A percentile compares a stretch with the other conserved stretches of the same genome.
These are phyloP conservation scores for Micromys minutus DNA, from an alignment of 2,113 vertebrate genomes.

Conservation along the genomic window DNA sequence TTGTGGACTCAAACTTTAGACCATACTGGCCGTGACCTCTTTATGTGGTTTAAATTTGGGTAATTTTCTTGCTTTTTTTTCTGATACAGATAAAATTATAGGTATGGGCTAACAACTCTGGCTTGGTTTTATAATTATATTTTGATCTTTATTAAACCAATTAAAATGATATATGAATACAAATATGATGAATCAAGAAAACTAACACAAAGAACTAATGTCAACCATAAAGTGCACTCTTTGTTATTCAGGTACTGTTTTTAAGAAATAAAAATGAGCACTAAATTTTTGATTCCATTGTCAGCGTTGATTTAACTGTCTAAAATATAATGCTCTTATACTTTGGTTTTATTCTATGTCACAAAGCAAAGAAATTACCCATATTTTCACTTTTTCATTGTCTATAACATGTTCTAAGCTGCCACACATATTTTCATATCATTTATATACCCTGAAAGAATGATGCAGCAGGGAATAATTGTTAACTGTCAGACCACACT, in stretches of 20 bases:
- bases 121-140: constrained; percentile 38
- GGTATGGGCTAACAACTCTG: neutral
- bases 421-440: constrained; percentile 67
- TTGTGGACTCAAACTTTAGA: neutral
- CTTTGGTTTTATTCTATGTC: constrained; percentile 61
- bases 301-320: constrained; percentile 50
- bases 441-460: constrained; percentile 63
- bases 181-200: constrained; percentile 71
- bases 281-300: neutral
- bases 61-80: neutral
- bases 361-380: constrained; percentile 40
- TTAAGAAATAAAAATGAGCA: neutral
- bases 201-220: constrained; percentile 37
- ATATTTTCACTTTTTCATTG: constrained; percentile 36
- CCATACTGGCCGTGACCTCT: neutral
- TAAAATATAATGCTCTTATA: constrained; percentile 43
- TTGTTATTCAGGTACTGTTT: constrained; percentile 28
- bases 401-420: constrained; percentile 47
- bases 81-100: neutral
- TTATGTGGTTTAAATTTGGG: neutral
- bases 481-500: constrained; percentile 84
- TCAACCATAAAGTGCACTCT: constrained; percentile 32
- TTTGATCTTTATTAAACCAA: constrained; percentile 56
- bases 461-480: constrained; percentile 81
- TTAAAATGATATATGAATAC: constrained; percentile 44